Evolutionary conservation across 1,140 invertebrate species (phyloP), one percentile per base, ranked within the genome.

Genomic region (Oncopeltus fasciatus): DNA sequence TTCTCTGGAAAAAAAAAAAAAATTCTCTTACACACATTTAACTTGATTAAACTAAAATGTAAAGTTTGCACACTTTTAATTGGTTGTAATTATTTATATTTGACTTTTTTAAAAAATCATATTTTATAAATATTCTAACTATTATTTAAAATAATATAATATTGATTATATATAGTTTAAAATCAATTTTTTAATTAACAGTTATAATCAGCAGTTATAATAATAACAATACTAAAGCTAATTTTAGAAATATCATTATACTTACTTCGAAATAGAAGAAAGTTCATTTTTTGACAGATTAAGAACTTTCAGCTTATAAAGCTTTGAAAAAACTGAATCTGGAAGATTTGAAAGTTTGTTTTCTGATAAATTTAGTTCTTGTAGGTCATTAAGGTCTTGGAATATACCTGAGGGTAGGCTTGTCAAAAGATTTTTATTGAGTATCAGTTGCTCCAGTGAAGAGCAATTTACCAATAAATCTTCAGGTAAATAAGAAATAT

Each of bases 381-480:
- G 51, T 1, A 86, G 69, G 51, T 81, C 77, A 1, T 69, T 71
- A 69, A 81, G 76, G 67, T 81, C 77, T 57, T 75, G 73, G 63
- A 86, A 80, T 20, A 82, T 68, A 16, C 73, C 68, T 33, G 74
- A 71, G 2, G 80, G 79, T 28, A 86, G 64, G 21, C 68, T 70
- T 44, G 59, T 69, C 11, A 86, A 69, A 29, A 72, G 70, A 67
- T 86, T 86, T 28, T 73, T 71, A 26, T 74, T 69, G 29, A 86
- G 68, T 27, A 74, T 76, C 62, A 85, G 73, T 66, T 77, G 79
- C 2, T 69, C 75, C 49, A 86, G 70, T 3, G 70, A 68, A 0
- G 68, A 66, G 0, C 80, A 83, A 60, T 78, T 76, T 43, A 71
- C 73, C 61, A 87, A 78, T 11, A 84, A 64, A 65, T 83, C 75